Conservation (phyloP, 2,888 invertebrate genomes). For the Tenodera sinensis region DNA sequence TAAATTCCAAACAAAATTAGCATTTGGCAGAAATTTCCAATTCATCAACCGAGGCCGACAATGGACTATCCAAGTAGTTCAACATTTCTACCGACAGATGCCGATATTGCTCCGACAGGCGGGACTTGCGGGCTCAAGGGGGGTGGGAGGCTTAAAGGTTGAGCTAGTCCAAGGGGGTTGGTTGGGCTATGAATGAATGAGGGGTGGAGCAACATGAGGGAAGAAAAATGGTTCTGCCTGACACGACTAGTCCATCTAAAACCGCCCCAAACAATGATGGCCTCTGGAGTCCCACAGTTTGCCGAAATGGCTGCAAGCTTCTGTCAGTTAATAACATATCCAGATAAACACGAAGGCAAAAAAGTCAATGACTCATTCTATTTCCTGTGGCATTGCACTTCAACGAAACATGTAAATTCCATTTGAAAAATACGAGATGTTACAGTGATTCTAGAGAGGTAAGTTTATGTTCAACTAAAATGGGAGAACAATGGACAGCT, state of each 20-base stretch:
- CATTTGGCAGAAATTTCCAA: background rate
- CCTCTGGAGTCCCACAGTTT: background rate
- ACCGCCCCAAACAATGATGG: conserved; percentile 21
- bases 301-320: background rate
- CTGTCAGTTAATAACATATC: background rate
- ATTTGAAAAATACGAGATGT: background rate
- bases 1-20: background rate
- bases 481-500: too few relatives aligned
- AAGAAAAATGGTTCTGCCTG: conserved; percentile 12
- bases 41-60: background rate
- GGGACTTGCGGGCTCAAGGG: conserved; percentile 4
- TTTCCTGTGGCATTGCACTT: background rate
- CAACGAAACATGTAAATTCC: background rate
- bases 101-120: conserved; percentile 19
- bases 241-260: conserved; percentile 21
- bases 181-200: conserved; percentile 14
- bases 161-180: conserved; percentile 12
- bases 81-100: conserved; percentile 20
- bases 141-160: background rate
- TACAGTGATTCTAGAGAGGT: background rate
- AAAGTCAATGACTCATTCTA: background rate
- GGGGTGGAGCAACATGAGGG: conserved; percentile 24
- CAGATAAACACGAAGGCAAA: background rate
- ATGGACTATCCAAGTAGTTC: conserved; percentile 9
- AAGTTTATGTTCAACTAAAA: background rate